These are phyloP conservation scores for Gallinago paraguaiae DNA, from an alignment of 2,113 vertebrate species.

Conservation along the genomic window DNA sequence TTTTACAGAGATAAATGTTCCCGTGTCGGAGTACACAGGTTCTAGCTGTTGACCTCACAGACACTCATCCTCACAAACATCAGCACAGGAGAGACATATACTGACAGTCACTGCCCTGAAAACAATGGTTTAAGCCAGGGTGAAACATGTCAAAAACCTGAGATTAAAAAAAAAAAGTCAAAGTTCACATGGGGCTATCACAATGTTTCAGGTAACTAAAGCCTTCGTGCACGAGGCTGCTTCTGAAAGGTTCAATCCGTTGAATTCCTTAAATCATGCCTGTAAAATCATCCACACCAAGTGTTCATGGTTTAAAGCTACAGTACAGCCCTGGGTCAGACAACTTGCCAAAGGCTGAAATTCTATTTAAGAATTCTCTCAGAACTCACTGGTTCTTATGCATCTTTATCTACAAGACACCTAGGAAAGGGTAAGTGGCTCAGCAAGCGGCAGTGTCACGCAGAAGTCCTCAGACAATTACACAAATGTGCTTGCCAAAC, in stretches of 20 bases:
- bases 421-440: rapidly evolving
- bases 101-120: neutral
- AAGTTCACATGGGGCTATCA: neutral
- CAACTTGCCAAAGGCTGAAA: neutral
- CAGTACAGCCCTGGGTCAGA: neutral
- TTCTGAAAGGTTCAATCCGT: neutral
- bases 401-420: neutral
- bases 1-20: neutral
- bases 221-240: neutral
- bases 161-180: neutral
- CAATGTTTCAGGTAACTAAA: neutral
- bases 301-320: neutral
- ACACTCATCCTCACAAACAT: neutral
- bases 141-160: neutral
- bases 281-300: neutral
- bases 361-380: neutral
- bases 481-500: neutral
- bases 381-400: neutral
- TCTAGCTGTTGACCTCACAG: neutral
- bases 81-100: neutral
- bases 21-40: neutral
- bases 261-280: neutral
- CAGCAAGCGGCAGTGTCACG: neutral
- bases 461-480: neutral
- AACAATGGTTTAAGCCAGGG: neutral